Percentiles rank a stretch among this genome's conserved stretches.
These are phyloP conservation scores for Xylota segnis DNA, from an alignment of 2,888 invertebrate species.

Conservation along the genomic window DNA sequence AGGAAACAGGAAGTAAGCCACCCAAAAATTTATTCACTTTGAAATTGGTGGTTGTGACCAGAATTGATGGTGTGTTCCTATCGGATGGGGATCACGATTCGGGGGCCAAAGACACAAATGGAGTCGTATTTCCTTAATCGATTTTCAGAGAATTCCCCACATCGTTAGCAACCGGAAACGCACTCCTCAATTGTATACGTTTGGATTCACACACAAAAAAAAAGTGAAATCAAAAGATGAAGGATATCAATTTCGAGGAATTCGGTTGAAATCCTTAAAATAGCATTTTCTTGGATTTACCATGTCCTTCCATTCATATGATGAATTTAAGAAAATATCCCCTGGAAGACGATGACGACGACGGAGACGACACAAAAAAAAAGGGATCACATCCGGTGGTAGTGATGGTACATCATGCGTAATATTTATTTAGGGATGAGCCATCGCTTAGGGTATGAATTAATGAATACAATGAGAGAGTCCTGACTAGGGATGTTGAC, in stretches of 20 bases:
- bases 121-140: constrained; percentile 12
- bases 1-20: not conserved
- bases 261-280: constrained; percentile 17
- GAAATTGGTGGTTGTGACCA: constrained; percentile 15
- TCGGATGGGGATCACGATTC: not conserved
- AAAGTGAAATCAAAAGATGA: not conserved
- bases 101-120: not conserved
- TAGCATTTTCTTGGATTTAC: constrained; percentile 15
- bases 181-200: not conserved
- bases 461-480: constrained; percentile 9
- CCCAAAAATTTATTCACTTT: constrained; percentile 4
- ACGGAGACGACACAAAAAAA: too few species aligned
- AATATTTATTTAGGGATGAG: constrained; percentile 15
- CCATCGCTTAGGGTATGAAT: constrained; percentile 8
- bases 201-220: not conserved
- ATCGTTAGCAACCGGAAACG: constrained; percentile 1
- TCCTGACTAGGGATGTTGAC: constrained; percentile 27
- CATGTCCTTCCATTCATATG: constrained; percentile 24
- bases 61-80: constrained; percentile 13
- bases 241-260: constrained; percentile 10
- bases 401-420: constrained; percentile 18
- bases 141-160: not conserved
- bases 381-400: constrained; percentile 24
- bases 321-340: constrained; percentile 22
- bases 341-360: not conserved